Conservation (phyloP, 2,113 vertebrate species). For the Embiotoca jacksoni region DNA sequence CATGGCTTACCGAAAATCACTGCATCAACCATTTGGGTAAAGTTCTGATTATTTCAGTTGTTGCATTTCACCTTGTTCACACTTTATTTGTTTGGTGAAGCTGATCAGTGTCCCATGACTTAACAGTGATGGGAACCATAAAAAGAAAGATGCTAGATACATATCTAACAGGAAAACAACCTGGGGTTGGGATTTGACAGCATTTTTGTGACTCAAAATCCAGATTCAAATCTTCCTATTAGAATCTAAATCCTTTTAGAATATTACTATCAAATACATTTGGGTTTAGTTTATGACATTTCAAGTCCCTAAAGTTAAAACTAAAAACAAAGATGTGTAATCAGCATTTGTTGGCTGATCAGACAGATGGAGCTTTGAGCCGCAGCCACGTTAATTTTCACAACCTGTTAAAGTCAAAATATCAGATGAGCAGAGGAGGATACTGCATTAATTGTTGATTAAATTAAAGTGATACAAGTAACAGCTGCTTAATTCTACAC, state of each 20-base stretch:
- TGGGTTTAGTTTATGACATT: slow-evolving; percentile 21
- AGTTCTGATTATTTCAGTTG: not conserved
- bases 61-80: not conserved
- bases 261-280: slow-evolving; percentile 22
- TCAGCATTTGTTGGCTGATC: slow-evolving; percentile 29
- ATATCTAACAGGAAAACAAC: slow-evolving; percentile 24
- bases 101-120: not conserved
- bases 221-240: slow-evolving; percentile 24
- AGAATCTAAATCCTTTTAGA: slow-evolving; percentile 29
- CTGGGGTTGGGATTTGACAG: not conserved
- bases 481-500: not conserved
- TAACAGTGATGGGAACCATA: not conserved
- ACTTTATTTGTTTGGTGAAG: not conserved
- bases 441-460: not conserved
- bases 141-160: not conserved
- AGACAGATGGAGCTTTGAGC: slow-evolving; percentile 4
- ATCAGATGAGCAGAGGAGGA: slow-evolving; percentile 3
- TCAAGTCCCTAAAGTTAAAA: slow-evolving; percentile 24
- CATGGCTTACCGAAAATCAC: slow-evolving; percentile 8
- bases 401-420: not conserved
- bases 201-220: slow-evolving; percentile 13
- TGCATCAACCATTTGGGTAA: not conserved
- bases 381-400: not conserved
- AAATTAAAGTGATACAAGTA: not conserved
- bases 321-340: slow-evolving; percentile 30